Percentiles rank a stretch among this genome's conserved stretches.
phyloP scores from a whole-genome alignment of 2,113 vertebrate species.

The Trichechus manatus region DNA sequence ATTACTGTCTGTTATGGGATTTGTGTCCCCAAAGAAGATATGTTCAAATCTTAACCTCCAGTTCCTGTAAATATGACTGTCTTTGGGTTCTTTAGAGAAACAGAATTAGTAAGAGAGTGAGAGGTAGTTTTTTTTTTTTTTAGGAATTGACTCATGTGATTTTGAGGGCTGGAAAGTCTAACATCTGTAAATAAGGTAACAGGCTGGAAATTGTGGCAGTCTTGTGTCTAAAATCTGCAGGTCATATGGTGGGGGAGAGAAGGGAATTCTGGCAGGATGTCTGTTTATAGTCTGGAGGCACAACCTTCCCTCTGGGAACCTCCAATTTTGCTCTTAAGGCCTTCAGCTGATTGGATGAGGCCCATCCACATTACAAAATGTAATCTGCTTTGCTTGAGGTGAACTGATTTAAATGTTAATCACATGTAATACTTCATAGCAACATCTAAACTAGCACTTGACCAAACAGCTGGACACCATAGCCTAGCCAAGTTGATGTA shows the following conservation, averaged over 20 bases:
- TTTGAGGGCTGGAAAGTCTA: background rate
- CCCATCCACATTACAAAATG: background rate
- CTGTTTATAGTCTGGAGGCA: background rate
- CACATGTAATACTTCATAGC: background rate
- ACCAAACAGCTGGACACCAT: background rate
- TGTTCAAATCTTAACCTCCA: background rate
- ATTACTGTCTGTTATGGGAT: background rate
- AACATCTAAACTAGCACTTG: background rate
- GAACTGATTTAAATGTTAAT: background rate
- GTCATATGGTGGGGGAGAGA: background rate
- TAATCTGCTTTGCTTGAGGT: background rate
- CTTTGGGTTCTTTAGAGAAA: background rate
- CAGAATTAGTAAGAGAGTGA: background rate
- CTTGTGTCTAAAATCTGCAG: background rate
- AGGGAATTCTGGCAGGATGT: background rate
- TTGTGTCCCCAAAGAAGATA: background rate
- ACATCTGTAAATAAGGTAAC: background rate
- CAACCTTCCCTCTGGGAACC: background rate
- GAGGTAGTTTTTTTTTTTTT: background rate
- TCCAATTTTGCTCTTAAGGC: background rate
- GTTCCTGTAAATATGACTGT: background rate
- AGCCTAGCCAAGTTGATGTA: background rate
- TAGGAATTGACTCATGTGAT: background rate
- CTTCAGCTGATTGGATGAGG: background rate
- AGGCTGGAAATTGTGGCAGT: background rate